Conservation (phyloP, 2,797 vertebrate species). For the Tarsius wallacei region DNA sequence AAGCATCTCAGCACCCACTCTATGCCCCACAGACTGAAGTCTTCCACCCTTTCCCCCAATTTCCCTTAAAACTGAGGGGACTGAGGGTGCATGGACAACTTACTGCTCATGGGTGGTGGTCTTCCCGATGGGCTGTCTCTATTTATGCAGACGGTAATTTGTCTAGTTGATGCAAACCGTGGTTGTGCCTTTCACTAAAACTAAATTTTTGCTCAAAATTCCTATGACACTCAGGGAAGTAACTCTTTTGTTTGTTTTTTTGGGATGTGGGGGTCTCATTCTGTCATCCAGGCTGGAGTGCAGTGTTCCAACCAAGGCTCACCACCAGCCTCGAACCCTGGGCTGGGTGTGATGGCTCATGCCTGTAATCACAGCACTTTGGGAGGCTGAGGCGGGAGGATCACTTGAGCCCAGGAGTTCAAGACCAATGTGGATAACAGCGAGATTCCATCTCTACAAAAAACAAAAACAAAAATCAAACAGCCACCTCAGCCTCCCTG, state of each 20-base stretch:
- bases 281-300: too few relatives aligned
- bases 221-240: conserved; percentile 31
- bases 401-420: too few relatives aligned
- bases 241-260: not conserved
- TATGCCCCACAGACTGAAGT: not conserved
- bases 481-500: too few relatives aligned
- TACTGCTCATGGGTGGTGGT: conserved; percentile 9
- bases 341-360: too few relatives aligned
- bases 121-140: conserved; percentile 62
- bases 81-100: not conserved
- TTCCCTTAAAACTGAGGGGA: not conserved
- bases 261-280: too few relatives aligned
- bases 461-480: too few relatives aligned
- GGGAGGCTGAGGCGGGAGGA: too few relatives aligned
- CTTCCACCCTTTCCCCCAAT: not conserved
- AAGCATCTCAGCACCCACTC: conserved; percentile 63
- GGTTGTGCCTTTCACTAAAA: conserved; percentile 48
- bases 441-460: too few relatives aligned
- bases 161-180: conserved; percentile 68
- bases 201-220: conserved; percentile 38
- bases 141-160: conserved; percentile 60
- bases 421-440: too few relatives aligned
- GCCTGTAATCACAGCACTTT: too few relatives aligned
- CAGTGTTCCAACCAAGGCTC: too few relatives aligned
- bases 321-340: too few relatives aligned